Evolutionary conservation across 2,888 invertebrate genomes (phyloP), one percentile per base, ranked within the genome.

Genomic region (Euplagia quadripunctaria): DNA sequence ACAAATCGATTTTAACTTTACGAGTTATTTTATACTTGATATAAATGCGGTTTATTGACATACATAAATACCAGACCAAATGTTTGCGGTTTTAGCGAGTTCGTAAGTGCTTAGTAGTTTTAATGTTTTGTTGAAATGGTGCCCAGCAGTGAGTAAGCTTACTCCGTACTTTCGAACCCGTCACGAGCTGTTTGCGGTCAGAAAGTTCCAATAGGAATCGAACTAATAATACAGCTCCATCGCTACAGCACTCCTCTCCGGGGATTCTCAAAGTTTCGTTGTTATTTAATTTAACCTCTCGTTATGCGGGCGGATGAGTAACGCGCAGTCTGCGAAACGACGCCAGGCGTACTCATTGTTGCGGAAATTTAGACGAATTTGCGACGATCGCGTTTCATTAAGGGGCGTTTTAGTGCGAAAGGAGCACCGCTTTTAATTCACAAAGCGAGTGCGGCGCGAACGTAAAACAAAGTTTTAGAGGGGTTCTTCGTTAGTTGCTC

Each of bases 251-350:
- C 86, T 86, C 80, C 79, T 85, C 86, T 86, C 82, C 65, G 74
- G 77, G 83, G 87, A 87, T 88, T 88, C 87, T 88, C 90, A 87
- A 93, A 93, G 91, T 93, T 94, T 92, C 85, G 89, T 91, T 93
- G 91, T 92, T 94, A 94, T 95, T 95, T 94, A 94, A 95, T 94
- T 95, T 92, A 91, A 91, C 90, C 92, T 93, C 91, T 92, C 91
- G 92, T 91, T 90, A 93, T 93, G 91, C 93, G 93, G 93, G 92
- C 88, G 88, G 88, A 86, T 88, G 89, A 89, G 89, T 90, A 90
- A 88, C 88, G 88, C 90, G 87, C 87, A 88, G 89, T 87, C 91
- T 89, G 89, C 88, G 87, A 90, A 91, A 90, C 90, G 90, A 87
- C 89, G 91, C 88, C 89, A 89, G 87, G 86, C 88, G 90, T 88